Percentiles rank a stretch among this genome's conserved stretches.
These are phyloP conservation scores for Vesta saturnalis DNA, from an alignment of 2,888 invertebrate genomes.

Conservation along the genomic window DNA sequence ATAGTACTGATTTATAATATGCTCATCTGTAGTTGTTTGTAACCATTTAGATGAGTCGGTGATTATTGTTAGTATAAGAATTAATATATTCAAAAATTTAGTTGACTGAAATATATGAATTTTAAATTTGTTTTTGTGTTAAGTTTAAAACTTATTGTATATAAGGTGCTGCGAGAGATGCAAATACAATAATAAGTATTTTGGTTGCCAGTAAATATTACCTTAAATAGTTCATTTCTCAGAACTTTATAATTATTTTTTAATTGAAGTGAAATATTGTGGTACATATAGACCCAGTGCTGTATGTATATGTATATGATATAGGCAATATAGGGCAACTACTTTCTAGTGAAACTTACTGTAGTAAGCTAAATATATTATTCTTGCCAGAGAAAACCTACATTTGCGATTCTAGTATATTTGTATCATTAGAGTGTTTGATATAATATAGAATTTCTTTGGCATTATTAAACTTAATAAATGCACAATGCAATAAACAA, in stretches of 20 bases:
- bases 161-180: slow-evolving; percentile 17
- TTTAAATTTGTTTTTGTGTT: slow-evolving; percentile 39
- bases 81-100: slow-evolving; percentile 28
- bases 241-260: not conserved
- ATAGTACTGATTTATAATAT: slow-evolving; percentile 59
- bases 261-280: not conserved
- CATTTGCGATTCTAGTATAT: not conserved
- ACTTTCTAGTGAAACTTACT: not conserved
- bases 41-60: slow-evolving; percentile 46
- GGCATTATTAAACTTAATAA: not conserved
- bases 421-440: not conserved
- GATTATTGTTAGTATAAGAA: slow-evolving; percentile 41
- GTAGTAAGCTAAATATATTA: not conserved
- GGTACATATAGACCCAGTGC: no score
- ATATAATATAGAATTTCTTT: not conserved
- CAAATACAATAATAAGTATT: not conserved
- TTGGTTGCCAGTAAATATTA: not conserved
- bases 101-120: slow-evolving; percentile 44
- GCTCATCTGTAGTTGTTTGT: slow-evolving; percentile 17
- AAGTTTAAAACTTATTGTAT: slow-evolving; percentile 28
- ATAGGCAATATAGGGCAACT: slow-evolving; percentile 7
- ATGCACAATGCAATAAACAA: not conserved
- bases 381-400: slow-evolving; percentile 9
- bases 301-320: not conserved
- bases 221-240: not conserved